These are phyloP conservation scores for Pantherophis guttatus DNA, from an alignment of 2,113 vertebrate genomes.

Conservation along the genomic window DNA sequence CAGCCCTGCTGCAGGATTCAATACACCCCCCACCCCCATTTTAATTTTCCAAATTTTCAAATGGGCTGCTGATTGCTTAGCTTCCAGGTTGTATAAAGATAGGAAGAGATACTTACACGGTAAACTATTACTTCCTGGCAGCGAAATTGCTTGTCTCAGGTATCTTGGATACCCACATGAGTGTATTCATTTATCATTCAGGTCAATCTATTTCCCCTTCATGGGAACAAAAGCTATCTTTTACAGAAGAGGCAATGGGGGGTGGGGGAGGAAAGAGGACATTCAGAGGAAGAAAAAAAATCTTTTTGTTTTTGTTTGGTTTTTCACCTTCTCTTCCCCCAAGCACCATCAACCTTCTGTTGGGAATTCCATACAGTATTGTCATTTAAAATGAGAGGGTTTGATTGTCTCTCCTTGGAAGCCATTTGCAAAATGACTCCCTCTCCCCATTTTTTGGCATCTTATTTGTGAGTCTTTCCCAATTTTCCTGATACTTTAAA, in stretches of 20 bases:
- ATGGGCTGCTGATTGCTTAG: not conserved
- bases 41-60: not conserved
- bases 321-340: not conserved
- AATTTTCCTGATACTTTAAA: not conserved
- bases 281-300: not conserved
- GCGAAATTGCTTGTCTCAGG: slow-evolving; percentile 1
- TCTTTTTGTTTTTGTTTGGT: not conserved
- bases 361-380: not conserved
- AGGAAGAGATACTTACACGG: not conserved
- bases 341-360: not conserved
- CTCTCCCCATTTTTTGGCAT: not conserved
- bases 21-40: not conserved
- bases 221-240: not conserved
- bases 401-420: not conserved
- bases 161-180: not conserved
- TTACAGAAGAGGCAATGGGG: not conserved
- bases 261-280: not conserved
- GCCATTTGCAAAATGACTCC: not conserved
- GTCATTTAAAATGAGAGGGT: not conserved
- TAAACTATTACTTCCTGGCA: not conserved
- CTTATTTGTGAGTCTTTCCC: not conserved
- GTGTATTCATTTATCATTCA: slow-evolving; percentile 10
- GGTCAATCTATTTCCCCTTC: slow-evolving; percentile 17
- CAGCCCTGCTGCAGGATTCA: not conserved
- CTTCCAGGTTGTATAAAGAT: not conserved